These are phyloP conservation scores for Aradophagus sp. DNA, from an alignment of 1,140 invertebrate genomes.

Conservation along the genomic window DNA sequence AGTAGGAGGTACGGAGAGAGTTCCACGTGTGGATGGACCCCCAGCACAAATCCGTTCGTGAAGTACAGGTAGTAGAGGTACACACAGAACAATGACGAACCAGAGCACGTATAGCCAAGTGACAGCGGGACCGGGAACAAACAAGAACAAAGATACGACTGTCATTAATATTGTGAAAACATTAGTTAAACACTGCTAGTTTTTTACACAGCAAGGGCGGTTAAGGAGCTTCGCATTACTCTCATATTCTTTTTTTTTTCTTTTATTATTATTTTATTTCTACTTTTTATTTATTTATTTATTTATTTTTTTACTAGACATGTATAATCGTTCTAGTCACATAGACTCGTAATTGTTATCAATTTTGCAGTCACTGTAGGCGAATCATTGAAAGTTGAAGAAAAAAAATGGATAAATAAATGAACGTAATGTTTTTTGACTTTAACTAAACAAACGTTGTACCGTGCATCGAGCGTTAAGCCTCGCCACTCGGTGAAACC, in stretches of 20 bases:
- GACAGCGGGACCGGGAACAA: conserved; percentile 76
- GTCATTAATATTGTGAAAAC: conserved; percentile 76
- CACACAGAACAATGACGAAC: conserved; percentile 76
- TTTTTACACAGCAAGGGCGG: conserved; percentile 64
- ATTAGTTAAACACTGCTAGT: conserved; percentile 73
- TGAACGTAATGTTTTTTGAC: background rate
- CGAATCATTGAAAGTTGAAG: conserved; percentile 13
- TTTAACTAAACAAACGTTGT: conserved; percentile 35
- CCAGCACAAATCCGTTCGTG: conserved; percentile 75
- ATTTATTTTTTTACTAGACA: conserved; percentile 1
- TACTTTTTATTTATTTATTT: conserved; percentile 4
- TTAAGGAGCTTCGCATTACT: conserved; percentile 39
- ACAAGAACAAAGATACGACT: conserved; percentile 77
- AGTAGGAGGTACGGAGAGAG: conserved; percentile 72
- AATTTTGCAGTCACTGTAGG: conserved; percentile 20
- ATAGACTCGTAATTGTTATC: conserved; percentile 15
- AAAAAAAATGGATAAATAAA: conserved; percentile 2
- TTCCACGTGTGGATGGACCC: conserved; percentile 75
- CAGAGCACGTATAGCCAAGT: conserved; percentile 75
- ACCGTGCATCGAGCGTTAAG: conserved; percentile 41
- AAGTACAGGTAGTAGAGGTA: conserved; percentile 75
- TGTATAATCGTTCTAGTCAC: conserved; percentile 6
- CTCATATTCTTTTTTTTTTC: conserved; percentile 40
- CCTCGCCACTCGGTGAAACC: conserved; percentile 23
- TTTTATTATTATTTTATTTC: conserved; percentile 19